Evolutionary conservation across 2,797 vertebrate species (phyloP), one percentile per base, ranked within the genome.

Genomic region (Poecilia wingei): DNA sequence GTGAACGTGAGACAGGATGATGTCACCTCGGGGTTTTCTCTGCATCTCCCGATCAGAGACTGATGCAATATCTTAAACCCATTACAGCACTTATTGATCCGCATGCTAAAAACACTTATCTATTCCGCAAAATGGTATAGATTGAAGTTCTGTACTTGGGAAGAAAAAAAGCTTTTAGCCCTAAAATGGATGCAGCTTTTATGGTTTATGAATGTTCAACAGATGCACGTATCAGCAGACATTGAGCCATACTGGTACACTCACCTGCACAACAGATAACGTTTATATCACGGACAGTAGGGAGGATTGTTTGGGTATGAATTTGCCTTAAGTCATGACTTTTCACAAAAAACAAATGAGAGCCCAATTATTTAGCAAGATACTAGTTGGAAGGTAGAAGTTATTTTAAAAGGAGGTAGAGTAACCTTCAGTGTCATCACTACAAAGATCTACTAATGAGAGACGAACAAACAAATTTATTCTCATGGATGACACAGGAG

Each of bases 1-100:
- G 83, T 89, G 74, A 87, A 84, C 49, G 68, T 59, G 84, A 66
- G 77, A 80, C 41, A 76, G 73, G 55, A 68, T 84, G 72, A 87
- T 79, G 81, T 87, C 72, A 81, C 84, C 81, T 82, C 75, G 51
- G 85, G 82, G 47, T 82, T 66, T 46, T 49, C 8, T 82, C 55
- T 80, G 53, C 70, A 76, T 79, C 57, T 71, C 72, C 53, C 57
- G 36, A 61, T 79, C 74, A 83, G 72, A 86, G 68, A 76, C 43
- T 22, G 22, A 18, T 46, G 36, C 41, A 81, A 72, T 81, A 78
- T 82, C 76, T 73, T 61, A 82, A 5, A 18, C 36, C 61, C 22
- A 41, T 39, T 39, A 41, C 28, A 64, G 20, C 43, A 33, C 9
- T 20, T 75, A 13, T 64, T 61, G 33, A 75, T 45, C 18, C 31